A percentile compares a stretch with the other conserved stretches of the same genome.
Conservation (phyloP, 1,140 invertebrate species). For the Aphaenogaster ashmeadi region DNA sequence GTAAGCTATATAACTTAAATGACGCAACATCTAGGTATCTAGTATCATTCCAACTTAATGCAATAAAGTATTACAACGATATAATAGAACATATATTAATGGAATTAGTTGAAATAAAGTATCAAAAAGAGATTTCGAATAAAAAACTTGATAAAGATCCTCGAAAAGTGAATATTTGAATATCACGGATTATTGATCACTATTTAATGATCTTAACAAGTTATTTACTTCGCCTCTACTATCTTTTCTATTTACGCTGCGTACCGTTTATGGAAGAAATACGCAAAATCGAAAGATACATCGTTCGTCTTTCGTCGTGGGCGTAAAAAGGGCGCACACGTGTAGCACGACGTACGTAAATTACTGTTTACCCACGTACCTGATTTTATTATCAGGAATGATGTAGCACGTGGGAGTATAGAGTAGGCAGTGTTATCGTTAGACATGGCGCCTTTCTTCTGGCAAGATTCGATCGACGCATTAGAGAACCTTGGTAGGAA, state of each 20-base stretch:
- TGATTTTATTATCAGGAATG: conserved; percentile 48
- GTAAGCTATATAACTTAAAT: background rate
- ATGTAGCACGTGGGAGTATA: conserved; percentile 40
- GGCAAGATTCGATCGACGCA: conserved; percentile 48
- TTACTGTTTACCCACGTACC: conserved; percentile 31
- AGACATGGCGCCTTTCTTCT: conserved; percentile 36
- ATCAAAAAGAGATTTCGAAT: background rate
- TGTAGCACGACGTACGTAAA: conserved; percentile 32
- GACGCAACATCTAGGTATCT: background rate
- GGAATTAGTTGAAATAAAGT: conserved; percentile 13
- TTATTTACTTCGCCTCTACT: background rate
- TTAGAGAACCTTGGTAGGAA: conserved; percentile 4
- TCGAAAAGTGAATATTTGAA: background rate
- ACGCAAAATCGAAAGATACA: background rate
- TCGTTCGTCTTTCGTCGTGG: background rate
- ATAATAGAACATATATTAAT: conserved; percentile 1
- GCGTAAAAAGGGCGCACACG: background rate
- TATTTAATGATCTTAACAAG: background rate
- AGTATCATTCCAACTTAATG: background rate
- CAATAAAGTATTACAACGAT: background rate
- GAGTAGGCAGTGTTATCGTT: conserved; percentile 45
- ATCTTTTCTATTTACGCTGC: background rate
- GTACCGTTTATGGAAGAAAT: background rate
- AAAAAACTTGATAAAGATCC: background rate
- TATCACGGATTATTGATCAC: background rate